Base-by-base conservation (phyloP, 2,797 vertebrate species). In the Tenualosa thibaudeaui region DNA sequence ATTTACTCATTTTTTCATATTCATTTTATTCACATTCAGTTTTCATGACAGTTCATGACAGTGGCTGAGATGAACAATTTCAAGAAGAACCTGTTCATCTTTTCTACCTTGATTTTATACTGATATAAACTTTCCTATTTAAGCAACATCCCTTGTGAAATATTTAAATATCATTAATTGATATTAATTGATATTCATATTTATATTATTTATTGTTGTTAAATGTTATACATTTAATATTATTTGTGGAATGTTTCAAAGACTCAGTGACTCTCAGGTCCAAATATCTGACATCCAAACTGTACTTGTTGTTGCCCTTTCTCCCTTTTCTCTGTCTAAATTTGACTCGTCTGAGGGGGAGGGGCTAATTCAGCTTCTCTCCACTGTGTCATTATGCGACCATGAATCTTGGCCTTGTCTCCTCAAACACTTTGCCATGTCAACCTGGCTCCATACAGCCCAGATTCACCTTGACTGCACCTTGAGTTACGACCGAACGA, bases 371-470 rank as follows among this genome's bases (percentile, higher is more conserved):
- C 84, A 51, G 49, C 31, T 85, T 37, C 54, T 62, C 43, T 82
- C 71, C 54, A 82, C 84, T 22, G 17, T 90, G 81, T 89, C 87
- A 89, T 90, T 87, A 86, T 83, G 83, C 54, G 81, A 75, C 85
- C 84, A 85, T 89, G 86, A 90, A 88, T 89, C 88, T 85, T 81
- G 51, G 83, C 82, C 84, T 83, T 86, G 87, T 86, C 84, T 82
- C 81, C 85, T 51, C 81, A 78, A 87, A 87, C 86, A 85, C 87
- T 88, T 84, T 37, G 81, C 49, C 83, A 82, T 82, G 87, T 89
- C 88, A 86, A 78, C 62, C 75, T 84, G 82, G 84, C 84, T 86
- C 85, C 89, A 83, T 71, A 51, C 85, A 81, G 85, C 84, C 87
- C 84, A 82, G 83, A 46, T 46, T 49, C 83, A 85, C 68, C 86